Evolutionary conservation across 2,888 invertebrate species (phyloP), one percentile per base, ranked within the genome.

Genomic region (Campopleginae sp.): DNA sequence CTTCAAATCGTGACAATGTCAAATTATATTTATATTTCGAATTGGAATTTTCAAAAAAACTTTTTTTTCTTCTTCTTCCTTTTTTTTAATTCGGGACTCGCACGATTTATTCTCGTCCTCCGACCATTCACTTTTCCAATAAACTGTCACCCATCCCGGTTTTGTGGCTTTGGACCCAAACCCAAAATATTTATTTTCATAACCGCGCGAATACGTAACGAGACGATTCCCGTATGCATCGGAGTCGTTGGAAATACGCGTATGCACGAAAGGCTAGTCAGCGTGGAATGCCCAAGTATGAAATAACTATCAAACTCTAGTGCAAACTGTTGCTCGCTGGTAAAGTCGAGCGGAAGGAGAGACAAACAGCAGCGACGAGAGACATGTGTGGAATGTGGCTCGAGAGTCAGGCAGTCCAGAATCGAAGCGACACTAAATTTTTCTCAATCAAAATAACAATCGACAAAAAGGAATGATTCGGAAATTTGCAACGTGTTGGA

Each of bases 221-320:
- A 19, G 19, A 1, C 23, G 12, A 12, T 12, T 54, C 10, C 23
- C 10, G 23, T 38, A 66, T 54, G 75, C 71, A 65, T 70, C 23
- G 48, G 48, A 51, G 68, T 51, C 54, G 27, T 8, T 44, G 42
- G 27, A 46, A 65, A 44, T 54, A 46, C n/a, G 27, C 38, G 31
- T 63, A 31, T 27, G 23, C 63, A 44, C 23, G 61, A 63, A 54
- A 74, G 76, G 48, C 74, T 7, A 74, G 68, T 27, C 63, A 48
- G 33, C 63, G 23, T 54, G 58, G 23, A 65, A 23, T 72, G 78
- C 48, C 42, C 81, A 81, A 85, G 78, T 85, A 75, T 81, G 81
- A 85, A 75, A 82, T 72, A 85, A 85, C 81, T 85, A 81, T 81
- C 63, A 82, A 82, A 85, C 85, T 82, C 70, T 81, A 81, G 78